phyloP scores from a whole-genome alignment of 2,797 vertebrate species.

The Zalophus californianus region DNA sequence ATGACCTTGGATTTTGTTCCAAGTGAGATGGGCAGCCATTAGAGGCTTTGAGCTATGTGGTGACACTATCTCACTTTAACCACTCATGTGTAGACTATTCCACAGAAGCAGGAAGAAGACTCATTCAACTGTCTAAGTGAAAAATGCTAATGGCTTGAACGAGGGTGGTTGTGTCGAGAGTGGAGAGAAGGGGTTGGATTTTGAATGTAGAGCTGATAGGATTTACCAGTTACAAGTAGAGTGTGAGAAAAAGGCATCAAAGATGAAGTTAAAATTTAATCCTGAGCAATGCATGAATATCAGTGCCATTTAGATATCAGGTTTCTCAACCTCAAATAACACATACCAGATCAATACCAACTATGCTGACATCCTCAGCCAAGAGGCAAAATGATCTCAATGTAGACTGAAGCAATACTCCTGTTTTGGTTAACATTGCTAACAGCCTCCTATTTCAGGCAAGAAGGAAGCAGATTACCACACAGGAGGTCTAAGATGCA shows the following conservation, averaged over 20 bases:
- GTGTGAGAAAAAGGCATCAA: neutral
- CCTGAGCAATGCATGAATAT: neutral
- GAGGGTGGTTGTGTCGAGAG: neutral
- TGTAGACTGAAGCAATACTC: neutral
- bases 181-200: neutral
- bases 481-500: neutral
- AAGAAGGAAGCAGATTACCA: neutral
- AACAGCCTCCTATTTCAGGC: neutral
- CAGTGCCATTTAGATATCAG: neutral
- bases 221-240: constrained; percentile 25
- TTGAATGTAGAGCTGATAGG: neutral
- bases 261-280: constrained; percentile 19
- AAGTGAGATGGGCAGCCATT: neutral
- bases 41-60: neutral
- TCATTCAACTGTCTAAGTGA: neutral
- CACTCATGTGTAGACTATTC: neutral
- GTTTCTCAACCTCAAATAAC: neutral
- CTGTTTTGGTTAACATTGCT: neutral
- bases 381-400: neutral
- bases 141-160: neutral
- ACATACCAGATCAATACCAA: neutral
- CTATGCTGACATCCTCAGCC: neutral
- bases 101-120: neutral
- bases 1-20: neutral
- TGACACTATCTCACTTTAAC: neutral